These are phyloP conservation scores for Aphidius colemani DNA, from an alignment of 2,888 invertebrate genomes.

Conservation along the genomic window DNA sequence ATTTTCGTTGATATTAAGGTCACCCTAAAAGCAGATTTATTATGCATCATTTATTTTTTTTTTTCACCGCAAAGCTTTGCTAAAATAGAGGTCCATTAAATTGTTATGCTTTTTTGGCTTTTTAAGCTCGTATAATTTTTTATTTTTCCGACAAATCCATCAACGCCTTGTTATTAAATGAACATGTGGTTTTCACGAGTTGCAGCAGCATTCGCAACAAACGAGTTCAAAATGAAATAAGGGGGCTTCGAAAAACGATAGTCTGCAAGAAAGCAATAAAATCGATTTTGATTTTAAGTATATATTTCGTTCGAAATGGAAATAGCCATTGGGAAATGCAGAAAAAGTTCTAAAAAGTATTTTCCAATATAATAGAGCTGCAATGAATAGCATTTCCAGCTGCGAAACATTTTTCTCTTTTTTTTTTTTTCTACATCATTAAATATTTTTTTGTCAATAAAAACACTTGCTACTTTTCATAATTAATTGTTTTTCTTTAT, in stretches of 20 bases:
- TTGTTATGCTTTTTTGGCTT: no score
- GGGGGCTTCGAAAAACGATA: no score
- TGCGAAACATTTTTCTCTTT: no score
- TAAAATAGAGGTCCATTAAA: no score
- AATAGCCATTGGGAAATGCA: constrained; percentile 32
- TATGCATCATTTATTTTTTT: no score
- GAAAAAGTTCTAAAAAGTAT: constrained; percentile 31
- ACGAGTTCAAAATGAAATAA: no score
- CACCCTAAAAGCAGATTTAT: no score
- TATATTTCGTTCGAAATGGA: constrained; percentile 28
- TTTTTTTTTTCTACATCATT: no score
- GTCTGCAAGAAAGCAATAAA: constrained; percentile 13
- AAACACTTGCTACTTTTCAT: constrained; percentile 17
- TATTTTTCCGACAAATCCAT: constrained; percentile 3
- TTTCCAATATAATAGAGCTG: constrained; percentile 49
- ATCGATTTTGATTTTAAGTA: constrained; percentile 33
- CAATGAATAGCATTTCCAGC: no score
- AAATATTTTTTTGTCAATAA: neutral
- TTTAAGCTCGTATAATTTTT: neutral
- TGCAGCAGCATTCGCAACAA: no score
- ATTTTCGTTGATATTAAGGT: no score
- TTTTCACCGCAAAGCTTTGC: no score
- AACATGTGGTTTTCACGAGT: neutral
- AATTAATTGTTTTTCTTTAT: neutral
- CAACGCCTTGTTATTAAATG: neutral